Percentiles rank a stretch among this genome's conserved stretches.
Evolutionary conservation across 2,113 vertebrate genomes (phyloP).

Genomic region (Ariopsis seemanni): DNA sequence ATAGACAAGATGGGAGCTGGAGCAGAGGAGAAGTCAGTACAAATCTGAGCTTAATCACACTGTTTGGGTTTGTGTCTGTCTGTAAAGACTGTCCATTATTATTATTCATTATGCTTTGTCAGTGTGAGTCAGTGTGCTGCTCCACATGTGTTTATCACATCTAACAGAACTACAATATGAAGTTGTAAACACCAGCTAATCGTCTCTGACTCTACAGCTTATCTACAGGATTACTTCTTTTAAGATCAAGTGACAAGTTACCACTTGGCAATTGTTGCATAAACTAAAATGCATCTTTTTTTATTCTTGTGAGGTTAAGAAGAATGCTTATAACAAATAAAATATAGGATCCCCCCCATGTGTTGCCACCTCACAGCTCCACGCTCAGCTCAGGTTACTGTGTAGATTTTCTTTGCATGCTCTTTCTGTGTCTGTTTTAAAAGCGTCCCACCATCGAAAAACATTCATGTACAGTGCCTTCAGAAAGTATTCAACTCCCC

Average conservation of each 20-base stretch:
- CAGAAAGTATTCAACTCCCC: too few relatives aligned
- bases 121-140: slow-evolving; percentile 12
- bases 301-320: neutral
- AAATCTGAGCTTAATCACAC: slow-evolving; percentile 3
- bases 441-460: too few relatives aligned
- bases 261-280: neutral
- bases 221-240: neutral
- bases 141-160: slow-evolving; percentile 18
- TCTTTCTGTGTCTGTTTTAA: too few relatives aligned
- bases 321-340: neutral
- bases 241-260: neutral
- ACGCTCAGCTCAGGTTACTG: neutral
- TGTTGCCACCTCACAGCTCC: neutral
- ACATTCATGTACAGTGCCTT: too few relatives aligned
- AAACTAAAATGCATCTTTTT: neutral
- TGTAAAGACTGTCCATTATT: slow-evolving; percentile 1
- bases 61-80: slow-evolving; percentile 19
- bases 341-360: too few relatives aligned
- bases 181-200: neutral
- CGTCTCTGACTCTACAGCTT: neutral
- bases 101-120: slow-evolving; percentile 15
- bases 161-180: neutral
- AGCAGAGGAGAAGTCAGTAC: neutral
- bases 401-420: too few relatives aligned
- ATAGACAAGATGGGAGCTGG: neutral